A percentile compares a stretch with the other conserved stretches of the same genome.
phyloP scores from a whole-genome alignment of 2,113 vertebrate species.

The Leucosticte australis region DNA sequence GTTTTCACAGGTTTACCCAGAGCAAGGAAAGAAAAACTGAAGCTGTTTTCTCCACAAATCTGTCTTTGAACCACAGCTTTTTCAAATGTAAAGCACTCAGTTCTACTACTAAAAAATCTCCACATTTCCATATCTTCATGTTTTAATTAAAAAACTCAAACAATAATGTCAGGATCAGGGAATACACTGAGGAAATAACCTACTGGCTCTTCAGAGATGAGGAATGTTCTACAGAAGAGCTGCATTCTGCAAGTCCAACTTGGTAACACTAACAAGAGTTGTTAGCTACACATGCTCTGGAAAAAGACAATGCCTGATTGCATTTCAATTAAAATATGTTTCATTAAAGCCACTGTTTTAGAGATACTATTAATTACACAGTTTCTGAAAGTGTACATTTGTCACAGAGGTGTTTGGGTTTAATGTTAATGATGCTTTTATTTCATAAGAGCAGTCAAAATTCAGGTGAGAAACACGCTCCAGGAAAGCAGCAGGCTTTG shows the following conservation, averaged over 20 bases:
- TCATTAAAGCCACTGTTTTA: neutral
- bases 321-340: slow-evolving; percentile 3
- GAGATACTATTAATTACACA: neutral
- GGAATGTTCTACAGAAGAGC: neutral
- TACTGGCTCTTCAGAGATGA: neutral
- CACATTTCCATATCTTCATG: neutral
- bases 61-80: neutral
- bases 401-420: neutral
- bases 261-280: neutral
- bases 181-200: neutral
- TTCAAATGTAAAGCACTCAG: neutral
- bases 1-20: neutral
- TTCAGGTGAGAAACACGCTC: neutral
- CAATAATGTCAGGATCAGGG: neutral
- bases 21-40: neutral
- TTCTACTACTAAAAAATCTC: neutral
- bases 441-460: neutral
- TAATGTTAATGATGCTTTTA: neutral
- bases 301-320: neutral
- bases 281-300: neutral
- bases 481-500: neutral
- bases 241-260: neutral
- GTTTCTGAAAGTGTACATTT: neutral
- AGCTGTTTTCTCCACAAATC: neutral
- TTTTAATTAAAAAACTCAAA: neutral